These are phyloP conservation scores for Phalloptychus januarius DNA, from an alignment of 2,797 vertebrate species.

Conservation along the genomic window DNA sequence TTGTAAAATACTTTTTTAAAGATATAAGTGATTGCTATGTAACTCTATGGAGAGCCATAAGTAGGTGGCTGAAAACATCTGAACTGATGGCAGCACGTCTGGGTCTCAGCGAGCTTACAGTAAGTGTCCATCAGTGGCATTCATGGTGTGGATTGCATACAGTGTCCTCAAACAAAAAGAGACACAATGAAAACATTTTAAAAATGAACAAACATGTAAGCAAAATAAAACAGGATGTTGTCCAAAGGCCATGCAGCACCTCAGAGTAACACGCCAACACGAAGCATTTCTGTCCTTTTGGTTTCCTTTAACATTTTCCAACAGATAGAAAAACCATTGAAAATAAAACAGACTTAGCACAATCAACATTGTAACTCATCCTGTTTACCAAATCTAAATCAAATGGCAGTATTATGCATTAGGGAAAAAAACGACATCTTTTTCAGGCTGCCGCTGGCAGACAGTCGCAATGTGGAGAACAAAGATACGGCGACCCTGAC, in stretches of 20 bases:
- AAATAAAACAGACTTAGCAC: conserved; percentile 79
- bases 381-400: conserved; percentile 70
- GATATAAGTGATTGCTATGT: conserved; percentile 64
- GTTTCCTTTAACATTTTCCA: conserved; percentile 37
- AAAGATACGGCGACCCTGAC: conserved; percentile 38
- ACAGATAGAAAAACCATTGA: conserved; percentile 36
- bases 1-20: conserved; percentile 59
- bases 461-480: conserved; percentile 60
- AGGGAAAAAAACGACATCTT: conserved; percentile 73
- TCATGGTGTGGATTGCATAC: conserved; percentile 83
- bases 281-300: conserved; percentile 63
- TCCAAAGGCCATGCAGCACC: conserved; percentile 37
- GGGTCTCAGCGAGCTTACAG: conserved; percentile 71
- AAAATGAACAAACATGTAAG: conserved; percentile 64
- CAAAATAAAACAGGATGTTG: conserved; percentile 43
- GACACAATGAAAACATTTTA: conserved; percentile 35
- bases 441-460: conserved; percentile 56
- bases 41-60: conserved; percentile 64
- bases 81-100: conserved; percentile 65
- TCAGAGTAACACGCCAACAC: conserved; percentile 43
- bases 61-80: conserved; percentile 60
- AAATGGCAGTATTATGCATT: conserved; percentile 78
- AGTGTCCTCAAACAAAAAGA: conserved; percentile 69
- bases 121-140: conserved; percentile 79
- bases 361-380: conserved; percentile 71